phyloP scores from a whole-genome alignment of 2,797 vertebrate genomes.

The Fratercula arctica region DNA sequence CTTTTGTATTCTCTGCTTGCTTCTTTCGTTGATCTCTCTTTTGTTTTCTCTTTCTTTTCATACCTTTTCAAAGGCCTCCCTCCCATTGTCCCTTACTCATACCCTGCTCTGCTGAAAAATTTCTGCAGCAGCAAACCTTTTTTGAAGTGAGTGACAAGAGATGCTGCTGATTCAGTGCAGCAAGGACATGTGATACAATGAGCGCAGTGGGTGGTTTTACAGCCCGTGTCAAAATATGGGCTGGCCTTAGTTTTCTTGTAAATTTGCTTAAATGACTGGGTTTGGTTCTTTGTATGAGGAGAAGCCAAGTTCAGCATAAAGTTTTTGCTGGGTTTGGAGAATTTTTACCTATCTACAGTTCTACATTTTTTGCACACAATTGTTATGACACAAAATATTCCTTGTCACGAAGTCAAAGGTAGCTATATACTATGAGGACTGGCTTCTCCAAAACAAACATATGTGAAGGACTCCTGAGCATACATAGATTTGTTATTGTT shows the following conservation, averaged over 20 bases:
- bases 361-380: background rate
- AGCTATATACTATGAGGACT: background rate
- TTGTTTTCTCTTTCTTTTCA: slow-evolving; percentile 37
- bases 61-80: slow-evolving; percentile 28
- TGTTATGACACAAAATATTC: background rate
- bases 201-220: background rate
- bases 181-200: background rate
- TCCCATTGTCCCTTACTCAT: slow-evolving; percentile 20
- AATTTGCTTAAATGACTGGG: background rate
- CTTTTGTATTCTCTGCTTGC: background rate
- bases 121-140: background rate
- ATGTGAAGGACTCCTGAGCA: background rate
- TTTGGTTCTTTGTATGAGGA: background rate
- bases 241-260: background rate
- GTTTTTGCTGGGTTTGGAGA: background rate
- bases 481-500: background rate
- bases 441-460: background rate
- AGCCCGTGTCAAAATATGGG: background rate
- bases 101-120: background rate
- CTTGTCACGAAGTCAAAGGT: background rate
- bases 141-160: background rate
- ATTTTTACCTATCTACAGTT: background rate
- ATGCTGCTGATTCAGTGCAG: slow-evolving; percentile 32
- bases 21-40: slow-evolving; percentile 10
- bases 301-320: background rate